A percentile compares a stretch with the other conserved stretches of the same genome.
Conservation (phyloP, 1,140 invertebrate genomes). For the Aethina tumida region DNA sequence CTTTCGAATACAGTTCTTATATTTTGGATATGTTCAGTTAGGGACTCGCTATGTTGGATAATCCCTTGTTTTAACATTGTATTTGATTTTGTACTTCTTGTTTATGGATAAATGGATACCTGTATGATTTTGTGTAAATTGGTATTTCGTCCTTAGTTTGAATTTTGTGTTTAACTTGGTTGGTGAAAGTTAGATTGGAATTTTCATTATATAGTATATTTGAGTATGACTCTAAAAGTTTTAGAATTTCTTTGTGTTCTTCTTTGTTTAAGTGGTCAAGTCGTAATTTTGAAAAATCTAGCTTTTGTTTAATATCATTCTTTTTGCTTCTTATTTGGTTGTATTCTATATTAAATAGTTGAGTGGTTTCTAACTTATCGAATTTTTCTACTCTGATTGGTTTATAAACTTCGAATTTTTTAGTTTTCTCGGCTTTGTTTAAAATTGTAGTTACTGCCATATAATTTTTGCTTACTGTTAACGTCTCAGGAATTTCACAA, state of each 20-base stretch:
- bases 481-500: no score
- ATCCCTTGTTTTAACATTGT: conserved; percentile 23
- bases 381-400: no score
- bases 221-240: conserved; percentile 16
- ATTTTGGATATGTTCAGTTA: conserved; percentile 13
- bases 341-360: no score
- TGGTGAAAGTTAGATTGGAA: conserved; percentile 14
- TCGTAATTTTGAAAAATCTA: no score
- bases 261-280: conserved; percentile 19
- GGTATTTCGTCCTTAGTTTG: conserved; percentile 22
- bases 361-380: no score
- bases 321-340: no score
- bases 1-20: conserved; percentile 9
- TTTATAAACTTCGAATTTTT: no score
- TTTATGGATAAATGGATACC: conserved; percentile 27
- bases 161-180: conserved; percentile 25
- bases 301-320: no score
- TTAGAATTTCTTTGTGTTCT: conserved; percentile 15
- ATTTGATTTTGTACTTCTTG: conserved; percentile 31
- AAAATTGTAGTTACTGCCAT: no score
- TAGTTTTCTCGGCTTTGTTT: no score
- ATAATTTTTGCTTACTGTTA: no score
- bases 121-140: conserved; percentile 30
- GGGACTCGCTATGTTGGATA: conserved; percentile 25
- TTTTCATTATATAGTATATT: conserved; percentile 19